Conservation (phyloP, 2,797 vertebrate species). For the Darevskia nairensis region DNA sequence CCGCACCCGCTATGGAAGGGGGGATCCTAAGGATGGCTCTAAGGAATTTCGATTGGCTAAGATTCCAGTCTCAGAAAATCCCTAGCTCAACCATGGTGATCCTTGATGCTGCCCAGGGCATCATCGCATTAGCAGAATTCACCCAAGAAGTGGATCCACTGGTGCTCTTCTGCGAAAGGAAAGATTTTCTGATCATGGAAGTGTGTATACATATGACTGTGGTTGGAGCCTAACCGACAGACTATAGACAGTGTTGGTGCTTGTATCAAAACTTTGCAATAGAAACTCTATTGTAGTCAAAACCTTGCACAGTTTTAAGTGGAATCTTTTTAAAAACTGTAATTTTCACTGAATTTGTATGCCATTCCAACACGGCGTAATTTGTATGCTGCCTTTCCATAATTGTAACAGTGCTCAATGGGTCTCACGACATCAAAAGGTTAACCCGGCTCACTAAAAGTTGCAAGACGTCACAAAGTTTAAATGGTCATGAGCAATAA, state of each 20-base stretch:
- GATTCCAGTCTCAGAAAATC: no score
- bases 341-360: not conserved
- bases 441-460: no score
- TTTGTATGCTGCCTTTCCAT: not conserved
- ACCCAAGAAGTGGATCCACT: not conserved
- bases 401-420: rapidly evolving
- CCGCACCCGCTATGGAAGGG: no score
- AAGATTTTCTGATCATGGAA: not conserved
- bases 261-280: not conserved
- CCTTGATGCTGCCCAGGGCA: no score
- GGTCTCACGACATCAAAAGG: no score
- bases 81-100: no score
- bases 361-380: not conserved
- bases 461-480: no score
- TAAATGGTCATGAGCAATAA: no score
- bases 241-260: not conserved
- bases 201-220: no score
- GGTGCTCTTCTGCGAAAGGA: not conserved
- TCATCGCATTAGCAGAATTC: not conserved
- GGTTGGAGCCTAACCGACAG: no score
- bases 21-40: no score
- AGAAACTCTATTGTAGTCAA: not conserved
- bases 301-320: not conserved
- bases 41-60: no score
- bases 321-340: not conserved